Conservation (phyloP, 1,140 invertebrate species). For the Diorhabda carinulata region DNA sequence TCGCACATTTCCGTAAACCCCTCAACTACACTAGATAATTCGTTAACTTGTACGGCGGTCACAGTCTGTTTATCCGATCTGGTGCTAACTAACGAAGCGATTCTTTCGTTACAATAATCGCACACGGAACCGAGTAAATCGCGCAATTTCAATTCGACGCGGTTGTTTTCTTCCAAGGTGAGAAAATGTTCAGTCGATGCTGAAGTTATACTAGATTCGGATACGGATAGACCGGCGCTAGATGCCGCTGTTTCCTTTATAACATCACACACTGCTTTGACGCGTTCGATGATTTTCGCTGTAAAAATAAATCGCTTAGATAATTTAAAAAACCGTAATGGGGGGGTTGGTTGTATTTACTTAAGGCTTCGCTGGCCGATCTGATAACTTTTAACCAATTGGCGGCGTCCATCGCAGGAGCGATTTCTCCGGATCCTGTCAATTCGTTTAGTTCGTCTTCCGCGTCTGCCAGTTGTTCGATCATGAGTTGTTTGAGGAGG, state of each 20-base stretch:
- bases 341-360: slow-evolving; percentile 27
- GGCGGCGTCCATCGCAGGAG: slow-evolving; percentile 60
- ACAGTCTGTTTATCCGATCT: slow-evolving; percentile 66
- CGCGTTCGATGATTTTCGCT: slow-evolving; percentile 56
- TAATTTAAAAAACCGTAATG: too few relatives aligned
- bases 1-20: slow-evolving; percentile 73
- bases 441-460: slow-evolving; percentile 62
- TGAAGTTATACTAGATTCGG: slow-evolving; percentile 11
- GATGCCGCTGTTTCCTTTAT: slow-evolving; percentile 63
- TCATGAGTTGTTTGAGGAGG: slow-evolving; percentile 82
- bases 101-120: slow-evolving; percentile 87
- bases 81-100: slow-evolving; percentile 78
- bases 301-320: slow-evolving; percentile 15
- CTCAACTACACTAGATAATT: slow-evolving; percentile 75
- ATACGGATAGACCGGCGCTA: slow-evolving; percentile 50
- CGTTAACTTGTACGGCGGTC: slow-evolving; percentile 72
- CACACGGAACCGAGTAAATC: slow-evolving; percentile 76
- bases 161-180: slow-evolving; percentile 62
- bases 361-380: slow-evolving; percentile 66
- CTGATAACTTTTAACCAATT: slow-evolving; percentile 79
- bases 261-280: slow-evolving; percentile 68
- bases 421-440: slow-evolving; percentile 66
- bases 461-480: slow-evolving; percentile 69
- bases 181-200: slow-evolving; percentile 60
- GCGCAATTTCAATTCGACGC: slow-evolving; percentile 65